phyloP scores from a whole-genome alignment of 2,113 vertebrate genomes.

The Apteryx mantelli region DNA sequence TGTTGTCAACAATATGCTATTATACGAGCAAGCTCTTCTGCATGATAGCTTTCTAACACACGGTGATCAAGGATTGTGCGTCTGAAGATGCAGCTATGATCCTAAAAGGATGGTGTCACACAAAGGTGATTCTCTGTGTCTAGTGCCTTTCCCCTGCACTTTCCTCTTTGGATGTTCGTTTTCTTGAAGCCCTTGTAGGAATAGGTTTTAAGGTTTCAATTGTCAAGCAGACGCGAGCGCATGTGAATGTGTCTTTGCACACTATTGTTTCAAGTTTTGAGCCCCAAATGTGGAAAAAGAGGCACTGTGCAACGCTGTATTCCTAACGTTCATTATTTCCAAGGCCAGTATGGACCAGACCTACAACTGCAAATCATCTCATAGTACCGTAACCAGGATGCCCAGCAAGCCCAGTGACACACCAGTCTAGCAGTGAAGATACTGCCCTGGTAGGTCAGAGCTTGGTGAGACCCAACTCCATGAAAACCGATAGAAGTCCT shows the following conservation, averaged over 20 bases:
- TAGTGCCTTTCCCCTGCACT: constrained; percentile 39
- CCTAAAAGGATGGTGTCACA: constrained; percentile 35
- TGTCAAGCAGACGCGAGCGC: constrained; percentile 15
- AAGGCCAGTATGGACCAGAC: neutral
- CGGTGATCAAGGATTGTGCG: constrained; percentile 15
- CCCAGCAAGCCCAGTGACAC: neutral
- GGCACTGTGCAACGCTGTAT: neutral
- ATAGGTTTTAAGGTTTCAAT: neutral
- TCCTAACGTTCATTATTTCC: neutral
- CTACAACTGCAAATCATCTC: neutral
- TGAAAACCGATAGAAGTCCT: neutral
- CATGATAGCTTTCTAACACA: constrained; percentile 9
- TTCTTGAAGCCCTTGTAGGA: constrained; percentile 8
- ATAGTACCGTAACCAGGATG: neutral
- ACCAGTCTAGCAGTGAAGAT: neutral
- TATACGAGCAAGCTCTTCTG: constrained; percentile 57
- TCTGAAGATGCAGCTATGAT: constrained; percentile 32
- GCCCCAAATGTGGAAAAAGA: neutral
- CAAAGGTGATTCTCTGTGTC: neutral
- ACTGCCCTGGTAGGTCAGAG: neutral
- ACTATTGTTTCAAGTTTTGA: neutral
- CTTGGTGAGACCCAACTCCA: neutral
- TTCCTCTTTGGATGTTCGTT: neutral
- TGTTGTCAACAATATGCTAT: constrained; percentile 66
- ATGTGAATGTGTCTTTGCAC: neutral